Base-by-base conservation (phyloP, 2,113 vertebrate species). In the Callipepla californica region DNA sequence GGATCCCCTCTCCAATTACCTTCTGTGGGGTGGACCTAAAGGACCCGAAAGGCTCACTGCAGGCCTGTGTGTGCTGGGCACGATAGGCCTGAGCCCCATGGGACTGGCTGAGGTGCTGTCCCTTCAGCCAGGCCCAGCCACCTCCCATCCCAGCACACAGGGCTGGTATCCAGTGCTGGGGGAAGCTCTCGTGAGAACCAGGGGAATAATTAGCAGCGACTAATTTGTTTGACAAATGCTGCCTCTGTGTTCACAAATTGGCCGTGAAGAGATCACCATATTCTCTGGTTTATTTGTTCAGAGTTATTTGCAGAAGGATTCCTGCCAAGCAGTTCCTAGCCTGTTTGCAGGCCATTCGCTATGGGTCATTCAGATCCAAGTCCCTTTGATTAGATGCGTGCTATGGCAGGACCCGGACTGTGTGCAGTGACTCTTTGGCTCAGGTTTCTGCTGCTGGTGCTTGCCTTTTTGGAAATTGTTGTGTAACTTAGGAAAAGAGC, bases 321-420 rank as follows among this genome's bases (percentile, higher is more conserved):
- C 34, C 82, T 95, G 96, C 95, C 95, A 96, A 95, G 96, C 91
- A 80, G 92, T 95, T 95, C 94, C 96, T 95, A 95, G 94, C 95
- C 90, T 79, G 82, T 96, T 96, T 96, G 91, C 93, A 92, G 83
- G 90, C 80, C 3, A 17, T 75, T 94, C 87, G 78, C 44, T 91
- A 90, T 87, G 82, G 96, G 94, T 94, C 96, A 92, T 94, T 96
- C 76, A 80, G 57, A 96, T 95, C 92, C 95, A 93, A 96, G 90
- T 92, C 85, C 66, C 78, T 95, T 95, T 95, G 93, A 94, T 95
- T 86, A 86, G 93, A 79, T 82, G 65, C 76, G 87, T 95, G 96
- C 91, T 91, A 80, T 76, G 85, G 90, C 91, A 61, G 68, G 85
- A 85, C 63, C 85, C 16, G 1, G 82, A 90, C 0, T 2, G 87